A percentile compares a stretch with the other conserved stretches of the same genome.
These are phyloP conservation scores for Brachypalpus laphriformis DNA, from an alignment of 2,888 invertebrate species.

Conservation along the genomic window DNA sequence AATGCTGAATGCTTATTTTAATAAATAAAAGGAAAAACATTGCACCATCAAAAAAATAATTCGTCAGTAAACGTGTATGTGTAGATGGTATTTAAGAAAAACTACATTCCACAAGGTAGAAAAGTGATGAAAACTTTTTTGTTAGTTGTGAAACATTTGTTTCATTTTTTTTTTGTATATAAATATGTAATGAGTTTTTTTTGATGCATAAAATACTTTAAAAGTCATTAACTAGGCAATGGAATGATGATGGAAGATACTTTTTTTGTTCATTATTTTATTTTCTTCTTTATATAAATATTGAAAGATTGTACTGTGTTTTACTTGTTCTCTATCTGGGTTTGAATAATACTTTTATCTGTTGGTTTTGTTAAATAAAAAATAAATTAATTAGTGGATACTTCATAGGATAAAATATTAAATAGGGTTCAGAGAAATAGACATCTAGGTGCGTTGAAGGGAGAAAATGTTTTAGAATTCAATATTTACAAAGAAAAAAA, in stretches of 20 bases:
- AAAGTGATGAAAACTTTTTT: constrained; percentile 10
- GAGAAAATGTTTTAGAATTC: constrained; percentile 17
- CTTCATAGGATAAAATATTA: constrained; percentile 4
- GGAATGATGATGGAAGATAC: constrained; percentile 73
- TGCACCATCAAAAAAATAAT: constrained; percentile 51
- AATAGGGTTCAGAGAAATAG: not conserved
- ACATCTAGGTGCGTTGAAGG: constrained; percentile 14
- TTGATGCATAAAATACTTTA: constrained; percentile 50
- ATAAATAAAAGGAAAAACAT: constrained; percentile 16
- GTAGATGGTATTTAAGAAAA: constrained; percentile 11
- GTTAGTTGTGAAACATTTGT: constrained; percentile 19
- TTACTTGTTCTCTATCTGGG: constrained; percentile 59
- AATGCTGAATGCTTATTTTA: constrained; percentile 6
- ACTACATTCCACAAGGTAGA: constrained; percentile 16
- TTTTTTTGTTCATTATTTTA: constrained; percentile 20
- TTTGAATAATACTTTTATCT: constrained; percentile 61
- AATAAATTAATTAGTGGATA: constrained; percentile 46
- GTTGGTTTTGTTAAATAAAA: constrained; percentile 19
- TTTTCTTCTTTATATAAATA: constrained; percentile 36
- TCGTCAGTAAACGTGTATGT: constrained; percentile 22
- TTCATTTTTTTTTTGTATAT: constrained; percentile 14
- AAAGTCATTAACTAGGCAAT: constrained; percentile 67
- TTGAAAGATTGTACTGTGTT: constrained; percentile 70
- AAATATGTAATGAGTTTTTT: constrained; percentile 54
- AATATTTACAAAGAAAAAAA: constrained; percentile 51